A percentile compares a stretch with the other conserved stretches of the same genome.
Conservation (phyloP, 30 jellyfish, hydroid and myxozoan species). For the Aurelia coerulea region DNA sequence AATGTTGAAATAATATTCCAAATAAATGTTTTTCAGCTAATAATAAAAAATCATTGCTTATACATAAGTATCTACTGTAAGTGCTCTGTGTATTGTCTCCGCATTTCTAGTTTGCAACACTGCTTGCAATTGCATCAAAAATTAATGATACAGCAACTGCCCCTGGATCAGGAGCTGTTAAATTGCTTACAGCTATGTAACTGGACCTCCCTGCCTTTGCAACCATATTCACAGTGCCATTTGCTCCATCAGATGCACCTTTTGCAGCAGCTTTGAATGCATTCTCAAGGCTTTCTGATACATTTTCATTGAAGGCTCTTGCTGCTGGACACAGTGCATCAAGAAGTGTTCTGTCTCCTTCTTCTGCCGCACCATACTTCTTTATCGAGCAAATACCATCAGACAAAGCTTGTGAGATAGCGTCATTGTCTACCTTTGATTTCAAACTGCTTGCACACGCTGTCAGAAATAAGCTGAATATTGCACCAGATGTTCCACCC, state of each 20-base stretch:
- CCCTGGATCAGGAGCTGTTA: conserved; percentile 95
- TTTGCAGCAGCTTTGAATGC: conserved; percentile 32
- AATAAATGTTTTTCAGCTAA: too few relatives aligned
- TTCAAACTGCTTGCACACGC: conserved; percentile 45
- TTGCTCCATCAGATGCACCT: conserved; percentile 87
- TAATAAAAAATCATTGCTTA: too few relatives aligned
- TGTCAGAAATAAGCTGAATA: conserved; percentile 53
- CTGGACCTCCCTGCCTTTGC: conserved; percentile 98
- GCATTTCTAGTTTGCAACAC: too few relatives aligned
- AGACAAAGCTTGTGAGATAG: conserved; percentile 28
- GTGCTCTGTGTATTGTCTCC: too few relatives aligned
- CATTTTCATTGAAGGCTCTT: conserved; percentile 19
- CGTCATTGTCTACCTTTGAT: background rate
- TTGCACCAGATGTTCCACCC: conserved; percentile 99
- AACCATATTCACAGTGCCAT: conserved; percentile 64
- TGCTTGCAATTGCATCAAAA: conserved; percentile 72
- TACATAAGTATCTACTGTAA: too few relatives aligned
- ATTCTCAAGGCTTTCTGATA: background rate
- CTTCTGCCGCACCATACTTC: conserved; percentile 98
- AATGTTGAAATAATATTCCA: too few relatives aligned
- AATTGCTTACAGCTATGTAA: conserved; percentile 62
- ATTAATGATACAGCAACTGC: conserved; percentile 91
- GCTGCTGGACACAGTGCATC: conserved; percentile 88
- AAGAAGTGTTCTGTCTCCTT: conserved; percentile 94
- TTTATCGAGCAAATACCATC: conserved; percentile 60